These are phyloP conservation scores for Ophiothrix spiculata DNA, from an alignment of 35 echinoderm and acorn worm species.

Conservation along the genomic window DNA sequence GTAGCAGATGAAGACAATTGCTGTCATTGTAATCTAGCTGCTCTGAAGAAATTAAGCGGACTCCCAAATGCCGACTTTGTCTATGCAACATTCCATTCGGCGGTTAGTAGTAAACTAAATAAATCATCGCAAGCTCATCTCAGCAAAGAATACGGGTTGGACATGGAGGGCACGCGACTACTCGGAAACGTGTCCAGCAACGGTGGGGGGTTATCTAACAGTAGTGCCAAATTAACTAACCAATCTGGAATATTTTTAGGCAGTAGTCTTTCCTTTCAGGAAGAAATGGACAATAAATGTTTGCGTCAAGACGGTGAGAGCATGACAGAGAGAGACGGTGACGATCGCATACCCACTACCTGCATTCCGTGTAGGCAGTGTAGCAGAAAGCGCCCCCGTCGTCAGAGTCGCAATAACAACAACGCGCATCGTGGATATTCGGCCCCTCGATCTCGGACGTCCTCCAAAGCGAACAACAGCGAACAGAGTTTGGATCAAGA, in stretches of 20 bases:
- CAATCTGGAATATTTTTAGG: constrained; percentile 67
- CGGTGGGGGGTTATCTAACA: constrained; percentile 7
- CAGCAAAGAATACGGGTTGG: constrained; percentile 73
- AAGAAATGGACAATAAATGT: constrained; percentile 84
- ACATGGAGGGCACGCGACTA: constrained; percentile 73
- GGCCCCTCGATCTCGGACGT: neutral
- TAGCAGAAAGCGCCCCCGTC: neutral
- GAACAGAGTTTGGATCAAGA: constrained; percentile 4
- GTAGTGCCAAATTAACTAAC: neutral
- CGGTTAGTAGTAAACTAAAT: constrained; percentile 77
- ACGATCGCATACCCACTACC: neutral
- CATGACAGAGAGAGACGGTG: constrained; percentile 17
- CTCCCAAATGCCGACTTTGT: constrained; percentile 73
- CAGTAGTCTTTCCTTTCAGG: constrained; percentile 89
- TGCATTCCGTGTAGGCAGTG: neutral
- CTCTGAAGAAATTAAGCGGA: constrained; percentile 75
- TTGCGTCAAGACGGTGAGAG: constrained; percentile 7
- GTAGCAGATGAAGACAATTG: constrained; percentile 68
- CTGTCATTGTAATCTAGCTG: constrained; percentile 87
- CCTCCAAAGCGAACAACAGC: constrained; percentile 4
- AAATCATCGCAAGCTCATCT: constrained; percentile 23
- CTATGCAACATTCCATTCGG: constrained; percentile 95
- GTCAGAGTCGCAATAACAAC: neutral
- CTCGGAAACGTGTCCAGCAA: constrained; percentile 56
- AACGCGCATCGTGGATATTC: neutral